These are phyloP conservation scores for Urocolius indicus DNA, from an alignment of 2,113 vertebrate genomes.

Conservation along the genomic window DNA sequence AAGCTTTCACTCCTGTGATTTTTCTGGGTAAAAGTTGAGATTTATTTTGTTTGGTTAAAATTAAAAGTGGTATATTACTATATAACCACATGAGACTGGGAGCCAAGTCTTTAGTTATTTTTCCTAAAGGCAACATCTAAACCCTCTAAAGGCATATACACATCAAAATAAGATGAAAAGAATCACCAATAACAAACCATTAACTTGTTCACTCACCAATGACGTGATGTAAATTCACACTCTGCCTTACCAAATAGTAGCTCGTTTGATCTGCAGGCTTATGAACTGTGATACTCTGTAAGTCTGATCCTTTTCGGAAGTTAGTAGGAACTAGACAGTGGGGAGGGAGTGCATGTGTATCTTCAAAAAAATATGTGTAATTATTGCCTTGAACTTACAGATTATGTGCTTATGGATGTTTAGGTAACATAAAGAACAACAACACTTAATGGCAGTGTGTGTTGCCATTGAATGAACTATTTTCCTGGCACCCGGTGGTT, in stretches of 20 bases:
- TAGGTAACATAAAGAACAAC: not conserved
- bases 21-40: not conserved
- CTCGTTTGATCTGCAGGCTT: not conserved
- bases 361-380: not conserved
- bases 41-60: not conserved
- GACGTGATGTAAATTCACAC: not conserved
- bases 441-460: not conserved
- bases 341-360: not conserved
- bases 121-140: not conserved
- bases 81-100: not conserved
- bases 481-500: not conserved
- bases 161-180: not conserved
- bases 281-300: not conserved
- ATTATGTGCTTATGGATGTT: not conserved
- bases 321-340: not conserved
- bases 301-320: not conserved
- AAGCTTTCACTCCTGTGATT: not conserved
- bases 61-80: not conserved
- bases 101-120: not conserved
- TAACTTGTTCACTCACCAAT: not conserved
- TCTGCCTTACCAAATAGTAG: not conserved
- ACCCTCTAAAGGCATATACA: not conserved
- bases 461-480: not conserved
- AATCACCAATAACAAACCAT: not conserved
- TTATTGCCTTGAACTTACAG: not conserved